A percentile compares a stretch with the other conserved stretches of the same genome.
Evolutionary conservation across 2,113 vertebrate species (phyloP).

Genomic region (Hemichromis elongatus): DNA sequence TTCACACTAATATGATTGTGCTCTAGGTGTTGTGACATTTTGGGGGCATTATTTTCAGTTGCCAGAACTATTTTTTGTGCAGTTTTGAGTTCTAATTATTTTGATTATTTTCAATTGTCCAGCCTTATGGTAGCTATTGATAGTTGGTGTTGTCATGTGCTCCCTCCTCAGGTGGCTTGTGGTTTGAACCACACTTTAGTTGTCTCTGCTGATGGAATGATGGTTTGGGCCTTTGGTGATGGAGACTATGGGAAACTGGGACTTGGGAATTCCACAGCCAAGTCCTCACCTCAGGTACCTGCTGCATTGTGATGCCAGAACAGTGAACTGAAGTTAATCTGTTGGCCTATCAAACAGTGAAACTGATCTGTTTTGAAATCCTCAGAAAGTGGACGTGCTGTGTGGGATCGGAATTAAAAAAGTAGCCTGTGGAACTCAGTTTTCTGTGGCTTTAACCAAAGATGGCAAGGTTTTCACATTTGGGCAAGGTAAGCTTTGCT

Average conservation of each 20-base stretch:
- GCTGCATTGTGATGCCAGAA: neutral
- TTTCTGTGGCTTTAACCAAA: conserved; percentile 76
- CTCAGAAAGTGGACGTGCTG: conserved; percentile 75
- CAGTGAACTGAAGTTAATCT: neutral
- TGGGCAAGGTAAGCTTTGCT: conserved; percentile 64
- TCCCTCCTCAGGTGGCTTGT: conserved; percentile 71
- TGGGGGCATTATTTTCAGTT: neutral
- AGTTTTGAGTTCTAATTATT: neutral
- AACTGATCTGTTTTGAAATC: neutral
- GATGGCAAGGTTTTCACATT: conserved; percentile 76
- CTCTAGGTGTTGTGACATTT: neutral
- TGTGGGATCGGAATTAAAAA: conserved; percentile 75
- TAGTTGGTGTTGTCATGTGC: neutral
- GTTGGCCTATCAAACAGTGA: neutral
- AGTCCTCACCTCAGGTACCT: conserved; percentile 78
- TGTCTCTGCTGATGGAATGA: conserved; percentile 76
- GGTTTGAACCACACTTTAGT: conserved; percentile 79
- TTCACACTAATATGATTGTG: neutral
- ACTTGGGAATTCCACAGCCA: conserved; percentile 76
- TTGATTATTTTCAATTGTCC: neutral
- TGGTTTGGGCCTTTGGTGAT: conserved; percentile 79
- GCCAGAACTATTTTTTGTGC: neutral
- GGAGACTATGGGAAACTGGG: conserved; percentile 81
- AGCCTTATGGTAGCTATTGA: neutral
- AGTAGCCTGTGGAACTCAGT: conserved; percentile 78